These are phyloP conservation scores for Clarias platycephalus DNA, from an alignment of 2,797 vertebrate genomes.

Conservation along the genomic window DNA sequence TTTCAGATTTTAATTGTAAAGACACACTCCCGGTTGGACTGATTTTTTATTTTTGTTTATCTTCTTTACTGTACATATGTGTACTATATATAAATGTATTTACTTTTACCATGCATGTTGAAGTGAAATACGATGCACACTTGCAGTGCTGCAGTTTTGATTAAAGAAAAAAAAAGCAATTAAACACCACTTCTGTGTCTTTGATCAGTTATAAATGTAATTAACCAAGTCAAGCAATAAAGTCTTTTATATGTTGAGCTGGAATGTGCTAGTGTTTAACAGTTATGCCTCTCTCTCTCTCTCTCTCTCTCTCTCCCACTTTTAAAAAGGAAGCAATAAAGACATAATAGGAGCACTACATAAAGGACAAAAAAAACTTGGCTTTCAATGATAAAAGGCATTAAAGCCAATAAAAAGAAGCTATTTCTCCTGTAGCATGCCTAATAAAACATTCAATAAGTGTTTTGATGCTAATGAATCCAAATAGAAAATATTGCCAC, in stretches of 20 bases:
- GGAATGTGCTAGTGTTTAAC: conserved; percentile 1
- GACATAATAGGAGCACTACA: not conserved
- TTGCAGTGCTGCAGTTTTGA: conserved; percentile 80
- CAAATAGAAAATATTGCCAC: not conserved
- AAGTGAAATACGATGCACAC: conserved; percentile 81
- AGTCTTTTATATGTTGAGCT: conserved; percentile 20
- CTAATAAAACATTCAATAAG: not conserved
- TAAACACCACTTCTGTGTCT: conserved; percentile 56
- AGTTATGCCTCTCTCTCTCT: not conserved
- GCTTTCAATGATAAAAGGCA: not conserved
- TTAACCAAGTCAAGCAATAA: conserved; percentile 23
- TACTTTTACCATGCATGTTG: conserved; percentile 84
- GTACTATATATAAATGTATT: conserved; percentile 81
- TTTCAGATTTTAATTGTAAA: conserved; percentile 45
- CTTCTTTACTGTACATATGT: conserved; percentile 79
- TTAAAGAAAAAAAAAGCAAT: conserved; percentile 78
- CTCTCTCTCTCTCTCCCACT: not conserved
- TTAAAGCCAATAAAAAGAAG: not conserved
- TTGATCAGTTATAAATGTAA: conserved; percentile 25
- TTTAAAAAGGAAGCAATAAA: not conserved
- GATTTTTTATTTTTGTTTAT: conserved; percentile 68
- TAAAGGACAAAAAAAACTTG: not conserved
- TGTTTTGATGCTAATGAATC: not conserved
- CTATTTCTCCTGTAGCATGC: not conserved
- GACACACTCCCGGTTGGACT: conserved; percentile 75